Evolutionary conservation across 2,113 vertebrate genomes (phyloP), one percentile per base, ranked within the genome.

Genomic region (Talpa occidentalis): DNA sequence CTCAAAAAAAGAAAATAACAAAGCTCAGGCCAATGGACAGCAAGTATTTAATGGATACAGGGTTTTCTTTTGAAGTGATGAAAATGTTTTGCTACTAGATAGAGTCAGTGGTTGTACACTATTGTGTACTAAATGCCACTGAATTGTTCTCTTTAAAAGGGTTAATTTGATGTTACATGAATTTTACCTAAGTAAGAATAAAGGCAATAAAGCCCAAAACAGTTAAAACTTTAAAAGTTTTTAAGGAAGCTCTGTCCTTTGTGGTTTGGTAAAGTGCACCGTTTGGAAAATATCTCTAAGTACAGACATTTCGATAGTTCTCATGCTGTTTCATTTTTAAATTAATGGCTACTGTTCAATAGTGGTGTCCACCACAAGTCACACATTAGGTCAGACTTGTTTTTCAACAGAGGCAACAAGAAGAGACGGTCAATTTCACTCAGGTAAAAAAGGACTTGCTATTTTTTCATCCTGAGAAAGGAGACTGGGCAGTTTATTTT

Each of bases 261-360:
- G 28, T 56, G 40, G 64, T 72, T 81, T 95, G 81, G 67, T 64
- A 69, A 92, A 94, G 64, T 17, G 21, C 30, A 70, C 56, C 42
- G 72, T 72, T 70, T 72, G 54, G 69, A 90, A 95, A 94, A 92
- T 74, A 62, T 74, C 60, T 78, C 77, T 59, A 62, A 74, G 59
- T 28, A 19, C 2, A 16, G 42, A 72, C 26, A 56, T 72, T 83
- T 72, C 0, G 9, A 69, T 35, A 76, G 49, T 69, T 91, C 40
- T 73, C 72, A 21, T 0, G n/a, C 79, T 73, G 30, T 44, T 40
- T 85, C 0, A 0, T 44, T 88, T 95, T 83, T 74, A 78, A 88
- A 74, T 64, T 28, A 47, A 54, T 66, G 69, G 59, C 19, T 78
- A 82, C 42, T 66, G 9, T 66, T 92, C 69, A 74, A 28, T 0